These are phyloP conservation scores for Sporophila hypoxantha DNA, from an alignment of 2,113 vertebrate genomes.

Conservation along the genomic window DNA sequence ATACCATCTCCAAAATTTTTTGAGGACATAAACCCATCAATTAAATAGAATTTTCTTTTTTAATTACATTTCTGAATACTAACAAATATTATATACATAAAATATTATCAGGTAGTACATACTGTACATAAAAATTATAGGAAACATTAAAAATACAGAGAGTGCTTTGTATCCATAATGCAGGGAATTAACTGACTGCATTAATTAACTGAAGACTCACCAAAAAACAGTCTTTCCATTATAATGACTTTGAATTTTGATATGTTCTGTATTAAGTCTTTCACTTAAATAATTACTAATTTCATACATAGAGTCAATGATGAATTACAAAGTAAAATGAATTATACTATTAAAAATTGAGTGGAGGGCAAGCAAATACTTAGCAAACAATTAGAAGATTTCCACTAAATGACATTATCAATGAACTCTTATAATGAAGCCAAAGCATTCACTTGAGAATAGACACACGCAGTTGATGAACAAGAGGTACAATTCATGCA, in stretches of 20 bases:
- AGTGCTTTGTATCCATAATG: not conserved
- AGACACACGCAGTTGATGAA: not conserved
- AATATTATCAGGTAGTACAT: not conserved
- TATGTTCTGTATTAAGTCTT: not conserved
- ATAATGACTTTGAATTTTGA: conserved; percentile 13
- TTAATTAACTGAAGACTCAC: conserved; percentile 6
- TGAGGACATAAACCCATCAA: not conserved
- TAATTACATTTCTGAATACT: not conserved
- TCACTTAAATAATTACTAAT: not conserved
- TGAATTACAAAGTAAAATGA: conserved; percentile 36
- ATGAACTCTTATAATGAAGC: conserved; percentile 10
- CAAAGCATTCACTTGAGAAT: not conserved
- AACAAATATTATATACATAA: not conserved
- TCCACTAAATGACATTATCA: not conserved
- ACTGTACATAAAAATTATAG: not conserved
- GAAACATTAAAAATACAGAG: not conserved
- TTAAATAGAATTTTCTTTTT: not conserved
- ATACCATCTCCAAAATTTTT: not conserved
- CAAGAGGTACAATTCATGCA: not conserved
- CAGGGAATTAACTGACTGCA: not conserved
- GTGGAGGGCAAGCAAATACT: conserved; percentile 23
- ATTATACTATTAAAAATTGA: conserved; percentile 12
- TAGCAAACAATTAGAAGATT: conserved; percentile 30
- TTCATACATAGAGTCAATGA: not conserved
- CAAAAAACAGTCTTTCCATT: not conserved